Base-by-base conservation (phyloP, 2,113 vertebrate species). In the Eira barbara region DNA sequence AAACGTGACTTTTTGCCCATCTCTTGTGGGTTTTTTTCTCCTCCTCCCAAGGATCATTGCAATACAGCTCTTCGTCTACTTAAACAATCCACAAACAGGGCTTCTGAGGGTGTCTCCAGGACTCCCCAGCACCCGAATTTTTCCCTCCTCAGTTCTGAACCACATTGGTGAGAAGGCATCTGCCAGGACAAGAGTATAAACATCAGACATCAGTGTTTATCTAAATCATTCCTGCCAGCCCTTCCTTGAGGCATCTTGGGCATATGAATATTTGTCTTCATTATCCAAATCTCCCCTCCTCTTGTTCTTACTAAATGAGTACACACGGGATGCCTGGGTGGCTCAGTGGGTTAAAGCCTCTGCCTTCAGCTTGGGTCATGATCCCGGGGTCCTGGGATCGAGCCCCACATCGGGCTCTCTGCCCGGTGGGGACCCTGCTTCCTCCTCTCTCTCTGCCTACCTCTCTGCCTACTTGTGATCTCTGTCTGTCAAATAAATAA, bases 261-360 rank as follows among this genome's bases (percentile, higher is more conserved):
- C 39, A 81, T 6, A 2, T 2, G 4, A 13, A 12, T 49, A 55
- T 83, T 55, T 57, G 65, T 96, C 95, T 76, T 87, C 82, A 93
- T 69, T 80, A 78, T n/a, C 78, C 85, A 82, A 42, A 85, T 67
- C 76, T 42, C 47, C 36, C 20, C 93, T 71, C 78, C 57, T 76
- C 88, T 92, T 80, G n/a, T 76, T 97, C 92, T 80, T 52, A 74
- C 84, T 87, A 85, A 95, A n/a, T 23, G 52, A 78, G 65, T 49
- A 27, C 1, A 1, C 13, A 39, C 23, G 6, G 52, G 52, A 55
- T 18, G 17, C 52, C 17, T 55, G 52, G 52, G 52, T 55, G 52
- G 52, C 17, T 55, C 52, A 18, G 52, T 18, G 52, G 52, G 52
- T 55, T 55, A 55, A 55, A 55, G 15, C 52, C 52, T 55, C 52